Conservation (phyloP, 1,140 invertebrate species). For the Hyles vespertilio region DNA sequence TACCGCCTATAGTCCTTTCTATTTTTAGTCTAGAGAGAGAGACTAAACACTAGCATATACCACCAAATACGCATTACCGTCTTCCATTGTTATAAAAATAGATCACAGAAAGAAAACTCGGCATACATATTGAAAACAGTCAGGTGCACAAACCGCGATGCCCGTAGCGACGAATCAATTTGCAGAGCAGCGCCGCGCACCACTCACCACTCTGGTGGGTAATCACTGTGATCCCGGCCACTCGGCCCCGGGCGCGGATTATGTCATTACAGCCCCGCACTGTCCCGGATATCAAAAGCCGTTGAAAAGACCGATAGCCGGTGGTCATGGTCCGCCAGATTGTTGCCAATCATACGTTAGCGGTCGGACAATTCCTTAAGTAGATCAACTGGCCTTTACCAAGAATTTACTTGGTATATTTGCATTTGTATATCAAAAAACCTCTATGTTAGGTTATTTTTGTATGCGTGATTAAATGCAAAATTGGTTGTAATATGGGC, state of each 20-base stretch:
- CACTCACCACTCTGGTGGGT: slow-evolving; percentile 26
- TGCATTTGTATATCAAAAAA: no score
- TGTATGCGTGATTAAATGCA: no score
- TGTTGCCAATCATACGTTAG: slow-evolving; percentile 35
- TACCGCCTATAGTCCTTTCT: no score
- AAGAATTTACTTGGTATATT: no score
- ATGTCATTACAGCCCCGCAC: slow-evolving; percentile 46
- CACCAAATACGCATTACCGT: no score
- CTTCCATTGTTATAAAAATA: no score
- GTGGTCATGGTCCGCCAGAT: slow-evolving; percentile 32
- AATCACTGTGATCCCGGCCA: slow-evolving; percentile 44
- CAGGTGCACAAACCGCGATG: slow-evolving; percentile 24
- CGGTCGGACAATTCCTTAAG: background rate
- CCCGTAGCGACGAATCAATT: slow-evolving; percentile 54
- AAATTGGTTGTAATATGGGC: no score
- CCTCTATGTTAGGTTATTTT: no score
- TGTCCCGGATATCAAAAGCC: slow-evolving; percentile 41
- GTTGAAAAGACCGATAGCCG: slow-evolving; percentile 44
- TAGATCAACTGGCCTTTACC: no score
- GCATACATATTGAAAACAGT: slow-evolving; percentile 4
- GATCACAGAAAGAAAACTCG: no score
- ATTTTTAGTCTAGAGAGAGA: no score
- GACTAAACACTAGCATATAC: no score
- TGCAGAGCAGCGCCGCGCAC: slow-evolving; percentile 32
- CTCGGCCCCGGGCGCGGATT: slow-evolving; percentile 47